phyloP scores from a whole-genome alignment of 2,113 vertebrate genomes.

The Urocolius indicus region DNA sequence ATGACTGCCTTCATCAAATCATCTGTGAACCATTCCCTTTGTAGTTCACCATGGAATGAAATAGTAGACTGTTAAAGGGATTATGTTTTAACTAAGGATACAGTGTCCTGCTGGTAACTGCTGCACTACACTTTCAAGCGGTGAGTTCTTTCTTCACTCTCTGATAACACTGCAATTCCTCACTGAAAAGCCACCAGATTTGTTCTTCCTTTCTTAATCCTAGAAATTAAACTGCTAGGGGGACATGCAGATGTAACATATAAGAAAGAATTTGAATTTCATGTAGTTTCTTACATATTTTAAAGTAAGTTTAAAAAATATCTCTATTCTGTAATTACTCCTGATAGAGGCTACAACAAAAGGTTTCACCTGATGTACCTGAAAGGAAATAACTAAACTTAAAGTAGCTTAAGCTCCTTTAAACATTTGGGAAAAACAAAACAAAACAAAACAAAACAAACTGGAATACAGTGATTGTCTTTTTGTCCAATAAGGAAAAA shows the following conservation, averaged over 20 bases:
- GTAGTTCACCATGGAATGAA: background rate
- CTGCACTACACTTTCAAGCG: background rate
- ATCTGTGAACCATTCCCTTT: background rate
- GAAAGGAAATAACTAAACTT: background rate
- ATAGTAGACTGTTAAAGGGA: background rate
- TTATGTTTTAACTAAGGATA: constrained; percentile 8
- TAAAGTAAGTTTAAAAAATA: background rate
- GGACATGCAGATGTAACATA: rapidly evolving
- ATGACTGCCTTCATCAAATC: background rate
- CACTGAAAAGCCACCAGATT: background rate
- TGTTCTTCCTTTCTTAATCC: background rate
- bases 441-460: no score
- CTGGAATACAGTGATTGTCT: background rate
- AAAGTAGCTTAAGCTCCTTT: background rate
- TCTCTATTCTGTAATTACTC: background rate
- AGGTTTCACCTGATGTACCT: background rate
- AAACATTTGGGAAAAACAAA: background rate
- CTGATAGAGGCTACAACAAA: background rate
- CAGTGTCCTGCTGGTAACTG: background rate
- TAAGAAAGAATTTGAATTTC: background rate
- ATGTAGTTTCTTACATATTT: background rate
- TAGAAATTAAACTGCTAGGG: background rate
- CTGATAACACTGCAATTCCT: background rate
- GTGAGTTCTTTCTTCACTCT: constrained; percentile 17
- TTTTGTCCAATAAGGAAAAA: background rate